Percentiles rank a stretch among this genome's conserved stretches.
Evolutionary conservation across 2,113 vertebrate species (phyloP).

Genomic region (Equus quagga): DNA sequence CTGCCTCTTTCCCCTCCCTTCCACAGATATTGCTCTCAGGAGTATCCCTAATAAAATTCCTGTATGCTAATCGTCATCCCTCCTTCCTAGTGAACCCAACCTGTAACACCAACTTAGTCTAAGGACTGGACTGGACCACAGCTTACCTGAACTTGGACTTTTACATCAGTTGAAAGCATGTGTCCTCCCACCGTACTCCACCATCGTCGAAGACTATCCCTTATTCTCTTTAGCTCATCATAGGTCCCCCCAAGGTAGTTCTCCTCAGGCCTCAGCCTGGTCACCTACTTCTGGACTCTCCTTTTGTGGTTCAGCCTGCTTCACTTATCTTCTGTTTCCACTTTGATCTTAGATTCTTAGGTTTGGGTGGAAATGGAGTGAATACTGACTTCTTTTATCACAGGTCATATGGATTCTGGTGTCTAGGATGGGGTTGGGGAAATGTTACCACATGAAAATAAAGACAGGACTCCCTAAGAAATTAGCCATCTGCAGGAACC

Average conservation of each 20-base stretch:
- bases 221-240: neutral
- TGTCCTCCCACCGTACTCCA: neutral
- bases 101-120: neutral
- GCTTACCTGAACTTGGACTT: neutral
- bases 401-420: neutral
- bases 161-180: neutral
- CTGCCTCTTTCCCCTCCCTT: neutral
- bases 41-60: neutral
- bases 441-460: neutral
- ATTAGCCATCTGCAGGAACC: conserved; percentile 1
- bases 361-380: neutral
- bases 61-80: neutral
- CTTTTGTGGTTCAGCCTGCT: neutral
- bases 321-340: neutral
- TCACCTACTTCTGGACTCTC: neutral
- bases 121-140: neutral
- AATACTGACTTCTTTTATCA: neutral
- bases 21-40: neutral
- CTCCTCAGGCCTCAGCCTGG: neutral
- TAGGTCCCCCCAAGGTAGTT: neutral
- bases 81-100: neutral
- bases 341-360: neutral
- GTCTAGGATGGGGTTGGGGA: neutral
- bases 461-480: neutral
- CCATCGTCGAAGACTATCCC: neutral